These are phyloP conservation scores for Lepidurus apus DNA, from an alignment of 1,140 invertebrate species.

Conservation along the genomic window DNA sequence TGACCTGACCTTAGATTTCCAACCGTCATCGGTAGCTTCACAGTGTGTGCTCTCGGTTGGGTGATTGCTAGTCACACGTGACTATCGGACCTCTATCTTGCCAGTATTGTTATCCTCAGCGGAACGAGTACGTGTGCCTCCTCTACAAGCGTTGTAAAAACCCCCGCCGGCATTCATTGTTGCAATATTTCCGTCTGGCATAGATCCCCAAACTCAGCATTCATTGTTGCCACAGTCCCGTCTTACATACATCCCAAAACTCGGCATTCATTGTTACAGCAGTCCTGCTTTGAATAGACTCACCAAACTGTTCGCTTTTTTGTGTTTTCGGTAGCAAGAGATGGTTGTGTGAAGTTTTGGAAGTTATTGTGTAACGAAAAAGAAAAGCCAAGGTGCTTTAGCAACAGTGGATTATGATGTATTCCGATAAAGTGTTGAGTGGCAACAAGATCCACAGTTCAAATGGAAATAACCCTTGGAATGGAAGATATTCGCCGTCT, in stretches of 20 bases:
- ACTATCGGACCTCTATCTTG: not conserved
- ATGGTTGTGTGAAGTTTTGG: not conserved
- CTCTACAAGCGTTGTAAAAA: no score
- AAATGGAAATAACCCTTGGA: not conserved
- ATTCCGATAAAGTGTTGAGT: slow-evolving; percentile 11
- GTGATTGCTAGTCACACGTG: slow-evolving; percentile 7
- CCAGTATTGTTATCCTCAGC: no score
- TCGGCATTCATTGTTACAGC: no score
- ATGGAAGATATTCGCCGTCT: not conserved
- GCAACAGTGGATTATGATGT: not conserved
- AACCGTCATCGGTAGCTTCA: slow-evolving; percentile 17
- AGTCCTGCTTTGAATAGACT: no score
- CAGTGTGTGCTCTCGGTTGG: slow-evolving; percentile 4
- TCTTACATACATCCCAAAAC: no score
- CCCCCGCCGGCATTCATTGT: no score
- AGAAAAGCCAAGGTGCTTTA: not conserved
- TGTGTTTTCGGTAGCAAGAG: not conserved
- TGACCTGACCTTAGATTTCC: slow-evolving; percentile 18
- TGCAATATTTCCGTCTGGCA: no score
- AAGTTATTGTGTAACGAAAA: not conserved
- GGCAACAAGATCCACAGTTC: not conserved
- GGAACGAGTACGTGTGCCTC: no score
- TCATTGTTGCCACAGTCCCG: no score
- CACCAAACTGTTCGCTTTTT: no score
- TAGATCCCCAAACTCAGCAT: no score